Evolutionary conservation across 2,888 invertebrate species (phyloP).

Genomic region (Saturnia japonica): DNA sequence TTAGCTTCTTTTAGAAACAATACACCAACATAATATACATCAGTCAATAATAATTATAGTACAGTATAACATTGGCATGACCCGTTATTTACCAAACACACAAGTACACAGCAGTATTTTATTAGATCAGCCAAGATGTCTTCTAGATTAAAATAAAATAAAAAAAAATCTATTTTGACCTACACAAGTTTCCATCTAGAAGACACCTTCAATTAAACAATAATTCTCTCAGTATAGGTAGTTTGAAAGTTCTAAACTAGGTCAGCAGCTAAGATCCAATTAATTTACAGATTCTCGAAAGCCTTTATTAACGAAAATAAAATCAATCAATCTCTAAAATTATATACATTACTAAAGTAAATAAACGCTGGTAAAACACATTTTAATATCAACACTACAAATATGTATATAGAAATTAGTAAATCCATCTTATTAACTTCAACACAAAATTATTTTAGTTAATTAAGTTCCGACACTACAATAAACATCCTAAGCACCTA

Average conservation of each 20-base stretch:
- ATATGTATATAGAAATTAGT: too few species aligned
- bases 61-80: neutral
- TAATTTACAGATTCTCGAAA: constrained; percentile 1
- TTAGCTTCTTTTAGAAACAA: neutral
- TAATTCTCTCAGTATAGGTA: neutral
- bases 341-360: neutral
- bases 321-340: neutral
- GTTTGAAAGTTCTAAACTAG: constrained; percentile 1
- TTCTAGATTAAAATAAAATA: neutral
- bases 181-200: neutral
- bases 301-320: neutral
- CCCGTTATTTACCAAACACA: neutral
- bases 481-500: too few species aligned
- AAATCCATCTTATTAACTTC: too few species aligned
- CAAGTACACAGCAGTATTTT: neutral
- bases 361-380: neutral
- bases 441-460: too few species aligned
- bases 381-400: too few species aligned
- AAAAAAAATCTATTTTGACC: neutral
- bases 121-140: neutral
- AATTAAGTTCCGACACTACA: too few species aligned
- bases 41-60: neutral
- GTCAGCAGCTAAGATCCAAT: neutral
- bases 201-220: neutral
- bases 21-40: neutral